Evolutionary conservation across 92 coral and sea anemone species (phyloP).

Genomic region (Palythoa grandiflora): DNA sequence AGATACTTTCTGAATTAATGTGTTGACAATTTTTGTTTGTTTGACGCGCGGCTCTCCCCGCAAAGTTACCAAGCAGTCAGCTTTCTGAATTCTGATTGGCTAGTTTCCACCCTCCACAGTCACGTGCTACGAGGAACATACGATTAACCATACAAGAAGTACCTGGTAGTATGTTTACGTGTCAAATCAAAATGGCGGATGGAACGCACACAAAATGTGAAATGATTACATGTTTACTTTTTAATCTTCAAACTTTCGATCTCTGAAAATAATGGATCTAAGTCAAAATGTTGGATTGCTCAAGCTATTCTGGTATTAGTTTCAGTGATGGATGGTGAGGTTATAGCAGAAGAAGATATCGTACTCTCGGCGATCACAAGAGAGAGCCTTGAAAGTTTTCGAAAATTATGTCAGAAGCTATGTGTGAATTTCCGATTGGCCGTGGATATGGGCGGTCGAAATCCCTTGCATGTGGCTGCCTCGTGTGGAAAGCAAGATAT

Average conservation of each 20-base stretch:
- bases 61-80: constrained; percentile 26
- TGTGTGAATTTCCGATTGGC: constrained; percentile 81
- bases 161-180: constrained; percentile 54
- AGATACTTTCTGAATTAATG: too few species aligned
- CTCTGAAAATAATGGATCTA: constrained; percentile 57
- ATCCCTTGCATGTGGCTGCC: constrained; percentile 87
- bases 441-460: constrained; percentile 81
- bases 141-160: constrained; percentile 5
- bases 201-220: neutral
- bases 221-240: too few species aligned
- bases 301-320: constrained; percentile 76
- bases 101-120: constrained; percentile 44
- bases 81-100: constrained; percentile 9
- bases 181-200: constrained; percentile 80
- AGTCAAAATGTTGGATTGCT: constrained; percentile 79
- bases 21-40: neutral
- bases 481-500: constrained; percentile 92
- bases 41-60: neutral
- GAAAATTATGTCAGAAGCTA: constrained; percentile 64
- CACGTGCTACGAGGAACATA: constrained; percentile 24
- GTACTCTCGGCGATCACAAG: constrained; percentile 85
- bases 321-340: constrained; percentile 56
- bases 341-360: constrained; percentile 42
- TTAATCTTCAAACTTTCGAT: too few species aligned
- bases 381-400: constrained; percentile 73